Base-by-base conservation (phyloP, 1,140 invertebrate species). In the Hermetia illucens region DNA sequence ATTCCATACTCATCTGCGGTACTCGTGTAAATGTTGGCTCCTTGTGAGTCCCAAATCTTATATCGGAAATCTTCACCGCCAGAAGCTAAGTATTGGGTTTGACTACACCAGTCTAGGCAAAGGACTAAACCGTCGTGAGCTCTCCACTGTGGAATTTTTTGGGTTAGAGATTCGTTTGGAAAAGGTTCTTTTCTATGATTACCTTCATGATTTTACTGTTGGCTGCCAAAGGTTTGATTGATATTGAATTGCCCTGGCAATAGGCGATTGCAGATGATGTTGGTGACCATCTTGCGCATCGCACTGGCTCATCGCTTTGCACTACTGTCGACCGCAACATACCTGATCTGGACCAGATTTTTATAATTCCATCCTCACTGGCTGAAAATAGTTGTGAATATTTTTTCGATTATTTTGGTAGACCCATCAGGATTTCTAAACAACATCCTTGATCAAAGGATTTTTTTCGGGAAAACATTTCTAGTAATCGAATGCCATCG, bases 61-160 rank as follows among this genome's bases (percentile, higher is more conserved):
- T 92, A 97, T 46, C 77, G 75, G 51, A 90, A 93, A 64, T 98
- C 95, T 70, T 98, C 95, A 6, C 79, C 87, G 2, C 91, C 93
- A 19, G 92, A 93, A 17, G 95, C 65, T 34, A 98, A 89, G 0
- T 91, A 64, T 48, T 85, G 83, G 46, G 83, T 84, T 34, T 80
- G 80, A 2, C 78, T 66, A 58, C 84, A 92, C 93, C 94, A 98
- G 34, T 81, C 79, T 2, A 90, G 67, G 36, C 79, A 78, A 15
- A 97, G 63, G 44, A 98, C 81, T 2, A 97, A 53, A 5, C 86
- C 88, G 46, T 97, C 92, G 61, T 98, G 94, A 16, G 87, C 94
- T 61, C 88, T 88, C 91, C 94, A 97, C 86, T 93, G 55, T 18
- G n/a, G n/a, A n/a, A n/a, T n/a, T 3, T 19, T 8, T 10, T 22